A percentile compares a stretch with the other conserved stretches of the same genome.
These are phyloP conservation scores for Taenaris catops DNA, from an alignment of 2,888 invertebrate genomes.

Conservation along the genomic window DNA sequence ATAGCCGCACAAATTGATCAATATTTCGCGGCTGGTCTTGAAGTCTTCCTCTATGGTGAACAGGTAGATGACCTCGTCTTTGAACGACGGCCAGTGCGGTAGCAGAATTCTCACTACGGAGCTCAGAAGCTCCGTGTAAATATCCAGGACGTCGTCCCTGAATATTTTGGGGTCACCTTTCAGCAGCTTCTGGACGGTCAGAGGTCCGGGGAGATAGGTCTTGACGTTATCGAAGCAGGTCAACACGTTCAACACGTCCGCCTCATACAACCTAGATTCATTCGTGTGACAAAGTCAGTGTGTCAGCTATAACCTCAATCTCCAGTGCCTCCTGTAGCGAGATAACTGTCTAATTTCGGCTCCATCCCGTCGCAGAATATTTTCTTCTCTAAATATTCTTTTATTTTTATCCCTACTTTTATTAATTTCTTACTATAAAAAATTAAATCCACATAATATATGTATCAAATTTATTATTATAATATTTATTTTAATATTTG, in stretches of 20 bases:
- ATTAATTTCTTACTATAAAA: too few relatives aligned
- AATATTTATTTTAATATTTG: too few relatives aligned
- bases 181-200: conserved; percentile 84
- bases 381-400: too few relatives aligned
- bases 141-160: conserved; percentile 47
- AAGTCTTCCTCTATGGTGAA: conserved; percentile 78
- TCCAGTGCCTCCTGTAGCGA: too few relatives aligned
- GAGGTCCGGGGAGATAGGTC: conserved; percentile 71
- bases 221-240: conserved; percentile 28
- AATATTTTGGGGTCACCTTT: conserved; percentile 60
- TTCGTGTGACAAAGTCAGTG: conserved; percentile 34
- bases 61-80: conserved; percentile 53
- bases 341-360: too few relatives aligned
- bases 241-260: conserved; percentile 38
- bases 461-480: too few relatives aligned
- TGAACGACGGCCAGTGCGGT: conserved; percentile 79
- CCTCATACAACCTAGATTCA: conserved; percentile 48
- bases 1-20: conserved; percentile 62
- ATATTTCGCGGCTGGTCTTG: conserved; percentile 59
- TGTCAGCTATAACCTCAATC: too few relatives aligned
- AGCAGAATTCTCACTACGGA: conserved; percentile 69
- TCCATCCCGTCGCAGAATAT: too few relatives aligned
- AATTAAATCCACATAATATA: too few relatives aligned
- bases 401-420: too few relatives aligned
- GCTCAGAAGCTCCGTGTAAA: conserved; percentile 74